Percentiles rank a stretch among this genome's conserved stretches.
Conservation (phyloP, 53 echinoderm and acorn worm species). For the Echinometra lucunter region DNA sequence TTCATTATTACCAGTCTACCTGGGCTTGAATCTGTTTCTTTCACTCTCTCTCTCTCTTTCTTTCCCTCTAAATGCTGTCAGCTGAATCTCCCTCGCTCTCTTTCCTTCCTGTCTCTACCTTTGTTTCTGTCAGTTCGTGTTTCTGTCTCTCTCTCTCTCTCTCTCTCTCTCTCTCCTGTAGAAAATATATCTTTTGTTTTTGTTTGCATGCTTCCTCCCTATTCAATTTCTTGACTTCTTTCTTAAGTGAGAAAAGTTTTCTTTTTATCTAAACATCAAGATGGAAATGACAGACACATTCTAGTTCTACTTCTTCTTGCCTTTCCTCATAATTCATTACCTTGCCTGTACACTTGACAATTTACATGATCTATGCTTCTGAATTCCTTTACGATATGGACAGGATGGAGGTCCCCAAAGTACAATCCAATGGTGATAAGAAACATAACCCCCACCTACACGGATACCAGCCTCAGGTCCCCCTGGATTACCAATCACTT, state of each 20-base stretch:
- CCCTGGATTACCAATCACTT: constrained; percentile 54
- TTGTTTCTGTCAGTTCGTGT: no score
- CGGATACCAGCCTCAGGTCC: neutral
- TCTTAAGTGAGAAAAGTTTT: no score
- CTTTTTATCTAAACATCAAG: no score
- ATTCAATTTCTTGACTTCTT: no score
- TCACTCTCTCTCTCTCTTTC: neutral
- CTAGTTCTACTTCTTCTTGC: no score
- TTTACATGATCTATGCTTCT: neutral
- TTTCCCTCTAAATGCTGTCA: no score
- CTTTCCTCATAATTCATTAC: no score
- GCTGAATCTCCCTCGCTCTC: neutral
- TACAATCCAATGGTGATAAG: constrained; percentile 30
- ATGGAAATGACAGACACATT: no score
- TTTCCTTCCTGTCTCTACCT: neutral
- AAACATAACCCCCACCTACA: constrained; percentile 34
- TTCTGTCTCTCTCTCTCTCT: neutral
- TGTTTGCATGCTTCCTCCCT: neutral
- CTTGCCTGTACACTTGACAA: neutral
- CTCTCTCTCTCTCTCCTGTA: neutral
- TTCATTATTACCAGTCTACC: no score
- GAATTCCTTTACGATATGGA: neutral
- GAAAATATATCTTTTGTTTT: no score
- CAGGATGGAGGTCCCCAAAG: constrained; percentile 2
- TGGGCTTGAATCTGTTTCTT: neutral